Base-by-base conservation (phyloP, 1,140 invertebrate genomes). In the Diorhabda elongata region DNA sequence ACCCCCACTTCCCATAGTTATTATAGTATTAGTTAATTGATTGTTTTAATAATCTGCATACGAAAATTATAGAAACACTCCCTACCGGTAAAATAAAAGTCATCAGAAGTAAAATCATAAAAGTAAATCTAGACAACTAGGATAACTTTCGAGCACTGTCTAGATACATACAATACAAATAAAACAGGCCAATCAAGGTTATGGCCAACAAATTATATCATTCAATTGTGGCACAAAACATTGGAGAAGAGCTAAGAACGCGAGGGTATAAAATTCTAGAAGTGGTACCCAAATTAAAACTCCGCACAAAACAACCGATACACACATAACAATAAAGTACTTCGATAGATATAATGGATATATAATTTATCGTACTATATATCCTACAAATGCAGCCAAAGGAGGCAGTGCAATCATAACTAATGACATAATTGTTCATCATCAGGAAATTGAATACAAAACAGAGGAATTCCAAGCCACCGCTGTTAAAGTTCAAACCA, bases 311-410 rank as follows among this genome's bases (percentile, higher is more conserved):
- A 52, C 5, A 6, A 57, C 64, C 3, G 70, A 71, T 42, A 71
- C 67, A 11, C 74, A 78, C 43, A 74, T 74, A 44, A 76, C 77
- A 0, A 26, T 8, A 2, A 61, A 68, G 58, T 65, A 4, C 0
- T 71, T 47, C 60, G 11, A 77, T 59, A 69, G 69, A n/a, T 71
- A 77, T 6, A 67, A 42, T 5, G 61, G 65, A 45, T 78, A 75
- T 62, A 68, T 56, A 5, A n/a, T 59, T 1, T 76, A 74, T 52
- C 41, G 69, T 42, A 75, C 74, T 9, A 68, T 66, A 9, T 73
- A 77, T 43, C 74, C 76, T 4, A 58, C 57, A 44, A 71, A 69
- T 56, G 11, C 42, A 68, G 58, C 66, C 3, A 64, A 68, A 68
- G 61, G 61, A 41, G 62, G 45, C 4, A 64, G 62, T 47, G 45